phyloP scores from a whole-genome alignment of 2,797 vertebrate genomes.

The Falco novaeseelandiae region DNA sequence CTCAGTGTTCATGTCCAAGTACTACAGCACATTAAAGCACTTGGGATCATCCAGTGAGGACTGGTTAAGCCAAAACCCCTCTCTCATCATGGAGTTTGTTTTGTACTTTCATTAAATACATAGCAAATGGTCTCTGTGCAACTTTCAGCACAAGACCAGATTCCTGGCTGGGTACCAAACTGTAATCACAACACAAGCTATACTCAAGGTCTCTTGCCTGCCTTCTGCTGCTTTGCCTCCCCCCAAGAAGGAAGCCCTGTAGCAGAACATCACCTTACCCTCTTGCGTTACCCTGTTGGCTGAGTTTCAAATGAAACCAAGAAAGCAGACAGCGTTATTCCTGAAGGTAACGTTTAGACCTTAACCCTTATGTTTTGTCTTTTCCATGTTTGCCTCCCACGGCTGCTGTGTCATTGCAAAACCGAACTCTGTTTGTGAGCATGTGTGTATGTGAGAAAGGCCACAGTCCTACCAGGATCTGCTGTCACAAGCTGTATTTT shows the following conservation, averaged over 20 bases:
- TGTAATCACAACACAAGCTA: not conserved
- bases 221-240: not conserved
- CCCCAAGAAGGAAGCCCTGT: not conserved
- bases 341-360: not conserved
- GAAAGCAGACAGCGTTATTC: not conserved
- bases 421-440: not conserved
- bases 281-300: not conserved
- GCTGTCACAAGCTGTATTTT: not conserved
- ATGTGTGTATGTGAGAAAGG: not conserved
- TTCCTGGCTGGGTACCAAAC: not conserved
- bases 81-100: not conserved
- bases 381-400: not conserved
- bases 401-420: not conserved
- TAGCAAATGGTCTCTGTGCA: not conserved
- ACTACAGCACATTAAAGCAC: not conserved
- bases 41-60: not conserved
- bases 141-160: not conserved
- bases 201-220: not conserved
- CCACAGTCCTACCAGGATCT: not conserved
- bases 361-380: not conserved
- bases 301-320: not conserved
- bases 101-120: not conserved
- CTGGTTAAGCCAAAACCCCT: not conserved
- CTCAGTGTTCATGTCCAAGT: not conserved
- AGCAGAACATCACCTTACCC: not conserved